phyloP scores from a whole-genome alignment of 2,888 invertebrate genomes.

The Ophion ellenae region DNA sequence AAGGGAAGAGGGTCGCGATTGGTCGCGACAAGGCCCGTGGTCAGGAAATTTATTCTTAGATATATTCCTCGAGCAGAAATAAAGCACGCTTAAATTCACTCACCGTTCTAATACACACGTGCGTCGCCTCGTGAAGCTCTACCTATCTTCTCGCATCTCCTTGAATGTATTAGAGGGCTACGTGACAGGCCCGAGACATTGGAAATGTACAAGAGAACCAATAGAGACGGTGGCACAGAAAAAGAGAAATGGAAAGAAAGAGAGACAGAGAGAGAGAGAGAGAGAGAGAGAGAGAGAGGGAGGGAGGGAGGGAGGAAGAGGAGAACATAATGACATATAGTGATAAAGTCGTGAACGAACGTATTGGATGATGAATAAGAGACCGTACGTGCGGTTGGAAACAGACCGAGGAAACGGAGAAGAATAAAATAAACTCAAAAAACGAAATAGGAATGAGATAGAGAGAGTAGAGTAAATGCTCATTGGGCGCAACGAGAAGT shows the following conservation, averaged over 20 bases:
- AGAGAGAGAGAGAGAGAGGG: background rate
- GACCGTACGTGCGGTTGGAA: slow-evolving; percentile 18
- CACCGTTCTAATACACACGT: slow-evolving; percentile 21
- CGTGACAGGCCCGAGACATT: background rate
- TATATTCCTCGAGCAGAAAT: slow-evolving; percentile 53
- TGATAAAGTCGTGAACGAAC: slow-evolving; percentile 23
- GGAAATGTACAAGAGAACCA: slow-evolving; percentile 16
- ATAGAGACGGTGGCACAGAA: background rate
- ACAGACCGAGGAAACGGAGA: slow-evolving; percentile 26
- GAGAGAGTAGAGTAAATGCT: slow-evolving; percentile 38
- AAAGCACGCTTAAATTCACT: slow-evolving; percentile 45
- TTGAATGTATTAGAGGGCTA: slow-evolving; percentile 19
- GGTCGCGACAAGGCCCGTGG: slow-evolving; percentile 26
- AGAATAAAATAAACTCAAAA: background rate
- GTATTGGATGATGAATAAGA: slow-evolving; percentile 51
- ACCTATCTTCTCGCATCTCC: background rate
- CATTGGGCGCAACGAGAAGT: slow-evolving; percentile 33
- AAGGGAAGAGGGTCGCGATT: background rate
- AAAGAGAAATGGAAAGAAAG: background rate
- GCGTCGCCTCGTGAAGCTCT: slow-evolving; percentile 16
- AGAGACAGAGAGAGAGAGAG: background rate
- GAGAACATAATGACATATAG: slow-evolving; percentile 13
- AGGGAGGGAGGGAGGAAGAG: too few species aligned
- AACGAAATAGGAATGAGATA: slow-evolving; percentile 21
- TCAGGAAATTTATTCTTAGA: slow-evolving; percentile 59